A percentile compares a stretch with the other conserved stretches of the same genome.
These are phyloP conservation scores for Limenitis camilla DNA, from an alignment of 2,888 invertebrate species.

Conservation along the genomic window DNA sequence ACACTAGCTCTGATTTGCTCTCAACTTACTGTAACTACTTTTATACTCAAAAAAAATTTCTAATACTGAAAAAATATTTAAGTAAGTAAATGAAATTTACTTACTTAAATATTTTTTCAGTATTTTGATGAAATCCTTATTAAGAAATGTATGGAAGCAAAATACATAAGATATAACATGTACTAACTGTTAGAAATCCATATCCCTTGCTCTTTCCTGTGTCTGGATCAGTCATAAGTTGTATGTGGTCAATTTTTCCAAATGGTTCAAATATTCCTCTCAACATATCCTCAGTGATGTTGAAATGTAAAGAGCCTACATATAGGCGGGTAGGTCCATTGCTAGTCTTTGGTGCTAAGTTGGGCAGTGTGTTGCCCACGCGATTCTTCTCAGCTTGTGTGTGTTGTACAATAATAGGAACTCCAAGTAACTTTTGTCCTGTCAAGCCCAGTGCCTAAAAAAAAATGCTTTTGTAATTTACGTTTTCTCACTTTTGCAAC, in stretches of 20 bases:
- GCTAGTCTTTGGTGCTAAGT: constrained; percentile 89
- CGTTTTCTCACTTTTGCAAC: not conserved
- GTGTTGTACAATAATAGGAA: constrained; percentile 98
- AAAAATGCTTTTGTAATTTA: constrained; percentile 15
- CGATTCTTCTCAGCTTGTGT: constrained; percentile 97
- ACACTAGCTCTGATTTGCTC: no score
- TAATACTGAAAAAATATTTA: no score
- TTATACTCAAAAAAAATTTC: no score
- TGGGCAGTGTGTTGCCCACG: constrained; percentile 89
- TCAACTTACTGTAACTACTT: no score
- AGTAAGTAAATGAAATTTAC: no score
- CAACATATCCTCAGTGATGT: constrained; percentile 99
- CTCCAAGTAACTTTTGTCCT: constrained; percentile 94
- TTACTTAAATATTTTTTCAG: no score
- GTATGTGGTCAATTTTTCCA: constrained; percentile 96
- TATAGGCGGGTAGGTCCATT: constrained; percentile 97
- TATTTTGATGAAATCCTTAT: not conserved
- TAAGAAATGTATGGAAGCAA: no score
- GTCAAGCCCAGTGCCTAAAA: constrained; percentile 93
- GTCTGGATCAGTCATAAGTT: constrained; percentile 96
- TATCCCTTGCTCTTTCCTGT: constrained; percentile 97
- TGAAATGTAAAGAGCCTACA: constrained; percentile 98
- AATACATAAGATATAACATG: not conserved
- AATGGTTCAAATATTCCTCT: constrained; percentile 99
- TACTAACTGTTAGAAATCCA: constrained; percentile 94